phyloP scores from a whole-genome alignment of 2,888 invertebrate genomes.

The Brachyptera putata region DNA sequence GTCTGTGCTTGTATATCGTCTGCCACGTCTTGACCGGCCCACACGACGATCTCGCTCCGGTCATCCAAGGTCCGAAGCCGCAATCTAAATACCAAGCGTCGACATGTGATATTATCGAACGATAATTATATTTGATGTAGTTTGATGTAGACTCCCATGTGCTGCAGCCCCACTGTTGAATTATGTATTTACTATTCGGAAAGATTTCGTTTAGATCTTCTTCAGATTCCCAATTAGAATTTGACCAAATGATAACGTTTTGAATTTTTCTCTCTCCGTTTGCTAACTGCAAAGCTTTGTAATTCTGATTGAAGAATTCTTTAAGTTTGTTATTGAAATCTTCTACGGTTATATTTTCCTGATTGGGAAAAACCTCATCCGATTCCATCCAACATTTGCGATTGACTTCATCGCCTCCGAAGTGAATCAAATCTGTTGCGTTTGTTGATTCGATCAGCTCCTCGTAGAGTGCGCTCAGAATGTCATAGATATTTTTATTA shows the following conservation, averaged over 20 bases:
- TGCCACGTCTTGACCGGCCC: constrained; percentile 38
- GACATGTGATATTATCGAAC: constrained; percentile 41
- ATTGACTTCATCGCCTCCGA: constrained; percentile 41
- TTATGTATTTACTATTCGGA: constrained; percentile 55
- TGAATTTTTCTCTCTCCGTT: constrained; percentile 56
- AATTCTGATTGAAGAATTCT: constrained; percentile 47
- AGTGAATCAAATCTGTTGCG: constrained; percentile 46
- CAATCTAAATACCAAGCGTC: constrained; percentile 42
- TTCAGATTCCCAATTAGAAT: constrained; percentile 56
- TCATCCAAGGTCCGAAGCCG: constrained; percentile 34
- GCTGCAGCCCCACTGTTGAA: constrained; percentile 79
- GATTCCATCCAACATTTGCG: constrained; percentile 62
- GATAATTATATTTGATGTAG: constrained; percentile 39
- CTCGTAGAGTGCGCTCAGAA: constrained; percentile 38
- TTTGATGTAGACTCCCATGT: constrained; percentile 71
- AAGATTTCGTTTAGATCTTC: constrained; percentile 60
- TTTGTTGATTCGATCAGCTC: constrained; percentile 39
- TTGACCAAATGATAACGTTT: constrained; percentile 68
- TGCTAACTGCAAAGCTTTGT: too few species aligned
- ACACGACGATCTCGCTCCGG: constrained; percentile 30
- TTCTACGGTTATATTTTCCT: neutral
- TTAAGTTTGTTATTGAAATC: constrained; percentile 36
- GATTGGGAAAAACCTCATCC: neutral
- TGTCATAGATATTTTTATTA: constrained; percentile 35
- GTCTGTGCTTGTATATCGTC: constrained; percentile 28